Evolutionary conservation across 2,797 vertebrate species (phyloP), one percentile per base, ranked within the genome.

Genomic region (Melanitta fusca): DNA sequence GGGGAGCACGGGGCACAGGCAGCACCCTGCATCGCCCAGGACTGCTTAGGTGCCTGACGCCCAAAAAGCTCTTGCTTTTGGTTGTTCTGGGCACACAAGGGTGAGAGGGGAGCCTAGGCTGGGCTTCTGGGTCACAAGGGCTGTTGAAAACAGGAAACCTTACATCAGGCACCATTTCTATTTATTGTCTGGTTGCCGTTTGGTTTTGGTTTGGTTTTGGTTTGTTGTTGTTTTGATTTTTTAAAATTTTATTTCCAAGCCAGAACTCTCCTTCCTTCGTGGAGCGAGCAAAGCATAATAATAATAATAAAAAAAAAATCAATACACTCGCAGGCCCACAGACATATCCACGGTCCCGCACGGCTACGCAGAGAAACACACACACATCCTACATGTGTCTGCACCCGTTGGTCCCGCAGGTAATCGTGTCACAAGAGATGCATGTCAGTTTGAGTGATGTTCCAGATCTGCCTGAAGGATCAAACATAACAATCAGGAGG

Each of bases 401-500:
- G 71, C 88, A 93, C 69, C 45, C 38, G 0, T 22, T 83, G 61
- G 80, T 94, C 94, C 85, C 92, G 56, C 88, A 94, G 78, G 91
- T 95, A 93, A 95, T 95, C 3, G 0, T 95, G 96, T 93, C 86
- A 97, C 78, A 71, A 56, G 89, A 95, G 91, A 97, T 91, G 85
- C 41, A 1, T 79, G 80, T 95, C 94, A 96, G 78, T 90, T 95
- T 95, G 93, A 96, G 65, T 94, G 94, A 96, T 96, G 95, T 92
- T 94, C 82, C 93, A 96, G 94, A 96, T 96, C 95, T 97, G 94
- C 96, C 95, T 95, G 81, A 84, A 95, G 93, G 89, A 94, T 93
- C 93, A 91, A 96, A 96, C 93, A 92, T 61, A 95, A 88, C 94
- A 94, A 93, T 95, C 96, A 94, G 93, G 88, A 97, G 81, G 95